Percentiles rank a stretch among this genome's conserved stretches.
phyloP scores from a whole-genome alignment of 1,140 invertebrate genomes.

The Oryctes rhinoceros region DNA sequence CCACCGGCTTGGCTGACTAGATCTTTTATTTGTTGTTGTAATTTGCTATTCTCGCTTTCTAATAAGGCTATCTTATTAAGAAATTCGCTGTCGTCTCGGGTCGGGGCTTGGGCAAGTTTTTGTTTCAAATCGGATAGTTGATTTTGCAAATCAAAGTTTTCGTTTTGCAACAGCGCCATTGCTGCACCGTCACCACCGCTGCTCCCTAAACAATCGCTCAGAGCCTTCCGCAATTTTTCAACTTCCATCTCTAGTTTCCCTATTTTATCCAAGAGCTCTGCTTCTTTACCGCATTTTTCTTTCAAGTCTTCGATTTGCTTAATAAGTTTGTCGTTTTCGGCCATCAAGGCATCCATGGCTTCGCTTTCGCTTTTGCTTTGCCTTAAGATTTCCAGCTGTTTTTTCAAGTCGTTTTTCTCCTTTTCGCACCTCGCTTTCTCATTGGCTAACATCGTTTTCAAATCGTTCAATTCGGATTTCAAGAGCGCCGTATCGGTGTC shows the following conservation, averaged over 20 bases:
- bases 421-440: slow-evolving; percentile 12
- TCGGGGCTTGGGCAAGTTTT: not conserved
- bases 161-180: not conserved
- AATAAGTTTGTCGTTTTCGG: slow-evolving; percentile 45
- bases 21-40: slow-evolving; percentile 2
- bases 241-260: slow-evolving; percentile 47
- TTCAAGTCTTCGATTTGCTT: slow-evolving; percentile 45
- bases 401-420: slow-evolving; percentile 25
- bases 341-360: slow-evolving; percentile 42
- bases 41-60: not conserved
- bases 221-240: slow-evolving; percentile 42
- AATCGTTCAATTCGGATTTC: not conserved
- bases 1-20: not conserved
- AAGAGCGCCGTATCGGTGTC: not conserved
- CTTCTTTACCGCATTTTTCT: slow-evolving; percentile 14
- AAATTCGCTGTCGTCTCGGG: not conserved
- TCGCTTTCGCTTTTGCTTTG: slow-evolving; percentile 37
- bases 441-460: not conserved
- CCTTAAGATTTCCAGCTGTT: not conserved
- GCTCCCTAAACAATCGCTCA: slow-evolving; percentile 32
- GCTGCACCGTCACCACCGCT: not conserved
- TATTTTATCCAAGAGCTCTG: slow-evolving; percentile 37
- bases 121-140: not conserved
- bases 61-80: not conserved
- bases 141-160: not conserved